Evolutionary conservation across 2,888 invertebrate species (phyloP).

Genomic region (Eristalis pertinax): DNA sequence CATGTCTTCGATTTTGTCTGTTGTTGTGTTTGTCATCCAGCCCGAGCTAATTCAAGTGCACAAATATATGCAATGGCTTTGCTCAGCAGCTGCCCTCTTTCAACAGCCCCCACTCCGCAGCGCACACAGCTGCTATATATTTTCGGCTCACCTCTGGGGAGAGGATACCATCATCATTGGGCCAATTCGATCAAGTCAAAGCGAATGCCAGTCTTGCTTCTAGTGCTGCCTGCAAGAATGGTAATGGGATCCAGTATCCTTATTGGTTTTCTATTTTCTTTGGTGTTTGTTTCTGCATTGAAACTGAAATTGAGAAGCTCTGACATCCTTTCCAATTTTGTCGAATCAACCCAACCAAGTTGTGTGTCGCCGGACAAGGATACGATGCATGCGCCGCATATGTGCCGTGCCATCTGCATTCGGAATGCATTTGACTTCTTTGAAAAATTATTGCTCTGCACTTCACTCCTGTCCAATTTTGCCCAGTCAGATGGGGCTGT

Average conservation of each 20-base stretch:
- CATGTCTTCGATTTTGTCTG: not conserved
- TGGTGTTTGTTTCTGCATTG: not conserved
- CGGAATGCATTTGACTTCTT: conserved; percentile 9
- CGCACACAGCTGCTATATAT: not conserved
- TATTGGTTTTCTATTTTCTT: not conserved
- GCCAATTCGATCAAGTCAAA: conserved; percentile 53
- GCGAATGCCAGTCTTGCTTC: conserved; percentile 24
- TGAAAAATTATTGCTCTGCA: not conserved
- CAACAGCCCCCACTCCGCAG: not conserved
- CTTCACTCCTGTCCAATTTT: not conserved
- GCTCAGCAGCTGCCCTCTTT: not conserved
- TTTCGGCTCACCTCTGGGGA: conserved; percentile 17
- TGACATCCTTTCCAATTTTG: not conserved
- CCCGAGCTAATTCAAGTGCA: conserved; percentile 16
- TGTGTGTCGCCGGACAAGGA: conserved; percentile 20
- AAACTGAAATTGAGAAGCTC: not conserved
- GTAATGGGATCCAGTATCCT: not conserved
- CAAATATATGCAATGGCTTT: conserved; percentile 2
- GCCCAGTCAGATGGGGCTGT: not conserved
- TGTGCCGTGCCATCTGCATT: conserved; percentile 27
- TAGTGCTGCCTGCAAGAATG: conserved; percentile 1
- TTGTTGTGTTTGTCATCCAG: not conserved
- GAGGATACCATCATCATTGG: conserved; percentile 38
- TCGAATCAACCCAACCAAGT: conserved; percentile 5
- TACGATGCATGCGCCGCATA: not conserved